Conservation (phyloP, 2,888 invertebrate species). For the Oxyteleia sp. region DNA sequence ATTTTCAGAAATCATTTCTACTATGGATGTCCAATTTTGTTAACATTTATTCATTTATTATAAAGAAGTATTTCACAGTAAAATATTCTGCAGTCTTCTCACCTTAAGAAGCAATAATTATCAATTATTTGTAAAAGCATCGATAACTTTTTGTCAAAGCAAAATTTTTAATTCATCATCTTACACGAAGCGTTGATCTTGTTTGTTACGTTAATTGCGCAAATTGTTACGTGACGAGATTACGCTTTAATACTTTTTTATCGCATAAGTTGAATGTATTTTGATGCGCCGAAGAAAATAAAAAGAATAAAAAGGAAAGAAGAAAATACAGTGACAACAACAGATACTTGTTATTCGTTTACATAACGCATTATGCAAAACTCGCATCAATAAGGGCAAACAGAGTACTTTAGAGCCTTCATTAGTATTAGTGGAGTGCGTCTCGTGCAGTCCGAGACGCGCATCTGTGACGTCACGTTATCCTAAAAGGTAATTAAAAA, state of each 20-base stretch:
- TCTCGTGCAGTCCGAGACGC: conserved; percentile 46
- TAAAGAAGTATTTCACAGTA: too few species aligned
- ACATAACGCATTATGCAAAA: conserved; percentile 66
- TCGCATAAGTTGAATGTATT: conserved; percentile 74
- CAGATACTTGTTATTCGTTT: conserved; percentile 72
- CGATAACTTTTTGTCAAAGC: too few species aligned
- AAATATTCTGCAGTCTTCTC: too few species aligned
- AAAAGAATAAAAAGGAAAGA: too few species aligned
- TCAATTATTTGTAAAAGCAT: too few species aligned
- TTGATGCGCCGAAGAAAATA: conserved; percentile 74
- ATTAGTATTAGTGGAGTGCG: conserved; percentile 74
- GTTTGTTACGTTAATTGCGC: conserved; percentile 24
- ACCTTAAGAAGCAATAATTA: too few species aligned
- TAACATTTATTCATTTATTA: too few species aligned
- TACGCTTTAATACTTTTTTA: conserved; percentile 68
- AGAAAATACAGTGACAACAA: conserved; percentile 1
- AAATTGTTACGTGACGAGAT: conserved; percentile 41
- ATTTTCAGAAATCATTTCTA: too few species aligned
- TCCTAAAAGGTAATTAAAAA: conserved; percentile 43
- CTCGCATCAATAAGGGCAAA: conserved; percentile 60
- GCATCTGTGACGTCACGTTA: conserved; percentile 32
- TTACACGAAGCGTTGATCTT: neutral
- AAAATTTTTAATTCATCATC: neutral
- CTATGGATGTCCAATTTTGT: too few species aligned
- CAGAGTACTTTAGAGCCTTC: conserved; percentile 77